Evolutionary conservation across 2,113 vertebrate species (phyloP), one percentile per base, ranked within the genome.

Genomic region (Epinephelus cyanopodus): DNA sequence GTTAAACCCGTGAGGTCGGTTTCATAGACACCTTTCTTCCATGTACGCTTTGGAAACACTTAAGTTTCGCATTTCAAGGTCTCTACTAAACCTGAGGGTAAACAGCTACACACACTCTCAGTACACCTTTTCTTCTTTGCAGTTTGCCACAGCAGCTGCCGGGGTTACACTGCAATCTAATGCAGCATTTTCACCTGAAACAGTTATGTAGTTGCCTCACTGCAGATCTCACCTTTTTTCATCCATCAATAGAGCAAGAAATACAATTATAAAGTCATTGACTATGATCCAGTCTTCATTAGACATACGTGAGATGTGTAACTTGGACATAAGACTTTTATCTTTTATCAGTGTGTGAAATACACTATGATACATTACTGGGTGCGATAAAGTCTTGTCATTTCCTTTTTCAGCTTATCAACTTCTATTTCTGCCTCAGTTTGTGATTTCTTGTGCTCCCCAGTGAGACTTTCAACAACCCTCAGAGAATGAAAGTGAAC

Each of bases 21-120:
- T 82, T 84, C 68, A 83, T 27, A 48, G 76, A 52, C 58, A 60
- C 63, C 63, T 66, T 63, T 50, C 79, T 73, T 61, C 64, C 62
- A 47, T 70, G 76, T 76, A 63, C 70, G 77, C 79, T 81, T 72
- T 77, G 57, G 66, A 88, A 87, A 90, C 66, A 82, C 54, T 63
- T 73, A 52, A 60, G 78, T 39, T 39, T 60, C 66, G 56, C 58
- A 37, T 39, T 85, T 81, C 75, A 78, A 76, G 73, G 81, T 85
- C 80, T 85, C 62, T n/a, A 9, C 74, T 78, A 64, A 89, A 90
- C 73, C 60, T 56, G 45, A 69, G 76, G 37, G 57, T 85, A 81
- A 90, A 79, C 52, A 68, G 72, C 62, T 61, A 29, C 25, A 83
- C 10, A 18, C 27, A n/a, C 54, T 73, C 66, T 58, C 62, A 19